Conservation (phyloP, 2,888 invertebrate genomes). For the Ephialtes manifestator region DNA sequence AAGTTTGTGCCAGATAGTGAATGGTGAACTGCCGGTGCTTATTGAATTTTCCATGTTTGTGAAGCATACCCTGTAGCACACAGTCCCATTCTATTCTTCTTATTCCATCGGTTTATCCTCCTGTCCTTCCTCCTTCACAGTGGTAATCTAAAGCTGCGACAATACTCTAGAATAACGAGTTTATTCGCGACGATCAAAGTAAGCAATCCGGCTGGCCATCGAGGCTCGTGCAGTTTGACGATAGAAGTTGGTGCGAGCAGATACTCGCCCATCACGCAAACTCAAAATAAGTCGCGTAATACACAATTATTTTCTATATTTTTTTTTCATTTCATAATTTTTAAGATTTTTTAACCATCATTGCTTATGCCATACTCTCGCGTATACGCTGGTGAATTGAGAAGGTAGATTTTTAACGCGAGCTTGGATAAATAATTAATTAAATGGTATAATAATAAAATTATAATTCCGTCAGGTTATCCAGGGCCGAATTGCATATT, state of each 20-base stretch:
- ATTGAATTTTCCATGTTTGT: slow-evolving; percentile 77
- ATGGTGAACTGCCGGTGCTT: slow-evolving; percentile 68
- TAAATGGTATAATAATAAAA: not conserved
- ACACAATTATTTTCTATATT: not conserved
- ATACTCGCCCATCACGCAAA: not conserved
- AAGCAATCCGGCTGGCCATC: slow-evolving; percentile 30
- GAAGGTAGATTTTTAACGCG: slow-evolving; percentile 5
- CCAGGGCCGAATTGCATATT: slow-evolving; percentile 63
- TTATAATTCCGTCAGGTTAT: slow-evolving; percentile 70
- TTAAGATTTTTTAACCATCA: not conserved
- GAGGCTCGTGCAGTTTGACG: slow-evolving; percentile 40
- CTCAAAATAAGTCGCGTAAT: not conserved
- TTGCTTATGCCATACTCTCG: slow-evolving; percentile 70
- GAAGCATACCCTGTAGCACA: slow-evolving; percentile 69
- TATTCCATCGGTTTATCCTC: slow-evolving; percentile 13
- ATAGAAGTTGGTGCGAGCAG: slow-evolving; percentile 23
- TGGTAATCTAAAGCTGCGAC: slow-evolving; percentile 65
- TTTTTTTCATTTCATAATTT: not conserved
- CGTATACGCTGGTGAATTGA: slow-evolving; percentile 12
- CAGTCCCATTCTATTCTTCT: slow-evolving; percentile 19
- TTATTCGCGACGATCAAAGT: slow-evolving; percentile 69
- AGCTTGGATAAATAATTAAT: not conserved
- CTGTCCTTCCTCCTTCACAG: slow-evolving; percentile 48
- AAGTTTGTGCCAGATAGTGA: slow-evolving; percentile 20
- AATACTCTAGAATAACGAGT: slow-evolving; percentile 80